Evolutionary conservation across 2,113 vertebrate species (phyloP).

Genomic region (Seriola aureovittata): DNA sequence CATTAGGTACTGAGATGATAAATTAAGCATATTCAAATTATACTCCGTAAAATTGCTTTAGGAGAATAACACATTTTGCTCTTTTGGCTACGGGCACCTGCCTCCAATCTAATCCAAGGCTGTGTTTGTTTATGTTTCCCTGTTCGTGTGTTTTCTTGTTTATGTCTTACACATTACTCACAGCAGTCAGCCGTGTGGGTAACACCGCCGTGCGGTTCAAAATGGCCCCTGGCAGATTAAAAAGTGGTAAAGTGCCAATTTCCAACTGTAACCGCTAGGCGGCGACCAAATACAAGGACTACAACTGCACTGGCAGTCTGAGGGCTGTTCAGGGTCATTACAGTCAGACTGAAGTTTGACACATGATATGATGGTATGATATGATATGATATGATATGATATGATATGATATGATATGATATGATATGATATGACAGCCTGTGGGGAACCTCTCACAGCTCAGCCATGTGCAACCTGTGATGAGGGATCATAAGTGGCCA

Average conservation of each 20-base stretch:
- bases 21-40: neutral
- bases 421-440: no score
- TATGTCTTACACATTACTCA: conserved; percentile 58
- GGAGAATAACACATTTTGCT: neutral
- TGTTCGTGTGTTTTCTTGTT: conserved; percentile 26
- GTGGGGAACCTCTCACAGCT: no score
- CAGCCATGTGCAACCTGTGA: no score
- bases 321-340: neutral
- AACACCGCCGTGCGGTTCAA: conserved; percentile 73
- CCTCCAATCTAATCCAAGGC: neutral
- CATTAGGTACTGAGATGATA: neutral
- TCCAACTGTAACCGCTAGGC: conserved; percentile 57
- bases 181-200: conserved; percentile 50
- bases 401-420: no score
- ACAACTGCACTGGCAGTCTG: neutral
- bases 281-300: conserved; percentile 66
- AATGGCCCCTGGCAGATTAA: conserved; percentile 82
- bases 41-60: conserved; percentile 15
- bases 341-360: neutral
- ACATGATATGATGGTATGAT: neutral
- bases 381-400: no score
- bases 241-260: conserved; percentile 37
- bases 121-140: conserved; percentile 24
- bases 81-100: neutral
- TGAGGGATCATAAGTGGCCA: no score